Conservation (phyloP, 1,140 invertebrate genomes). For the Aphidius gifuensis region DNA sequence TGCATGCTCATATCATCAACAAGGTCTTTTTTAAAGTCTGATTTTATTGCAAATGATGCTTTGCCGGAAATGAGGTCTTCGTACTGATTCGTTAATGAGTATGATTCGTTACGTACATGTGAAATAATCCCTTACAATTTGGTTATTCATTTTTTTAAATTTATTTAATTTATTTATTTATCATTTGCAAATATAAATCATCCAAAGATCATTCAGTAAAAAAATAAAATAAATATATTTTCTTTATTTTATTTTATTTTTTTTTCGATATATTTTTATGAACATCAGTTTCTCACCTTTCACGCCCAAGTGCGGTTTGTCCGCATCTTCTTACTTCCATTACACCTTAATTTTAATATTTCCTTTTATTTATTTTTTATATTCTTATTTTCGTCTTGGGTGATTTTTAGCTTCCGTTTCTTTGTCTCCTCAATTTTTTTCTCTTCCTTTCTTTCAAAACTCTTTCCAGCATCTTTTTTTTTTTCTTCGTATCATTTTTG, state of each 20-base stretch:
- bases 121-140: neutral
- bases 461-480: neutral
- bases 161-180: constrained; percentile 22
- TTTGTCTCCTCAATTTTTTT: constrained; percentile 1
- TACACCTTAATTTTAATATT: constrained; percentile 24
- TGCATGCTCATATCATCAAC: neutral
- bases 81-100: neutral
- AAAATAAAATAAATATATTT: constrained; percentile 1
- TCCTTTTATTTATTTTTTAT: constrained; percentile 13
- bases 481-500: neutral
- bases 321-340: constrained; percentile 23
- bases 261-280: constrained; percentile 35
- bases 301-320: constrained; percentile 24
- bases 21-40: neutral
- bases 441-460: too few relatives aligned
- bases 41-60: constrained; percentile 4
- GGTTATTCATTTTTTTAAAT: neutral
- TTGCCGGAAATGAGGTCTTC: neutral
- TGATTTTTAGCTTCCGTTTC: constrained; percentile 15
- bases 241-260: neutral
- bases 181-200: constrained; percentile 39
- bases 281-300: constrained; percentile 37
- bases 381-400: neutral
- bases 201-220: constrained; percentile 8
- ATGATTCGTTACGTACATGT: neutral